Conservation (phyloP, 2,888 invertebrate species). For the Drosophila mulleri region DNA sequence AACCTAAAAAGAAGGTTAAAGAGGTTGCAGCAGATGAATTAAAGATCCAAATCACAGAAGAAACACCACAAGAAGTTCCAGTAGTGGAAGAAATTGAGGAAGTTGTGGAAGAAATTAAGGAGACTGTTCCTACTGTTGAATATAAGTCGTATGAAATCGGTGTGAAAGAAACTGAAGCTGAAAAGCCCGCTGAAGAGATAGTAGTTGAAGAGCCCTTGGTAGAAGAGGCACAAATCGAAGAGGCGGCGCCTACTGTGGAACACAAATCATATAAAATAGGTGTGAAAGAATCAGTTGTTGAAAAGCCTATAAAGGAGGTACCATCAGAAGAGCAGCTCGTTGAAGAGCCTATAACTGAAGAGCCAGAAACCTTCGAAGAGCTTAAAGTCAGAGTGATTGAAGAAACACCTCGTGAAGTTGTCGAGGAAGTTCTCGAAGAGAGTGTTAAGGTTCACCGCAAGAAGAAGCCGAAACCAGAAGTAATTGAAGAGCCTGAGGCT, state of each 20-base stretch:
- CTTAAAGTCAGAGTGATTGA: constrained; percentile 78
- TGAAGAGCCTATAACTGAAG: constrained; percentile 47
- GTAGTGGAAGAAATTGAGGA: constrained; percentile 74
- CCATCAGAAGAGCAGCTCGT: constrained; percentile 45
- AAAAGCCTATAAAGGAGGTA: constrained; percentile 55
- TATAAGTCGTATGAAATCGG: constrained; percentile 74
- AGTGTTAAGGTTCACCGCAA: constrained; percentile 71
- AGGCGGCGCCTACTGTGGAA: constrained; percentile 45
- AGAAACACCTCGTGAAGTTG: constrained; percentile 69
- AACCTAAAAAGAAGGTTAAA: constrained; percentile 71
- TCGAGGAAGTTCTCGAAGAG: constrained; percentile 67
- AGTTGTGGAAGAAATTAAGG: constrained; percentile 47
- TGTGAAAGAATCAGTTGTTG: constrained; percentile 63
- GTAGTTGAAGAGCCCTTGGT: constrained; percentile 46
- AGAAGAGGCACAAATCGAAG: constrained; percentile 36
- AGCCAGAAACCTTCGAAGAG: constrained; percentile 58
- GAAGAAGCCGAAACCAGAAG: constrained; percentile 75
- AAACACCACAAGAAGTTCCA: constrained; percentile 62
- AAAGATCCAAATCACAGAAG: constrained; percentile 77
- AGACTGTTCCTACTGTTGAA: constrained; percentile 44
- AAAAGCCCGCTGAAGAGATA: constrained; percentile 53
- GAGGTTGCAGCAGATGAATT: constrained; percentile 75
- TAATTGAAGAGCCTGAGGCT: constrained; percentile 68
- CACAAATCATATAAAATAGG: constrained; percentile 74
- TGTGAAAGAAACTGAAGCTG: constrained; percentile 65